Conservation (phyloP, 1,140 invertebrate species). For the Hermetia illucens region DNA sequence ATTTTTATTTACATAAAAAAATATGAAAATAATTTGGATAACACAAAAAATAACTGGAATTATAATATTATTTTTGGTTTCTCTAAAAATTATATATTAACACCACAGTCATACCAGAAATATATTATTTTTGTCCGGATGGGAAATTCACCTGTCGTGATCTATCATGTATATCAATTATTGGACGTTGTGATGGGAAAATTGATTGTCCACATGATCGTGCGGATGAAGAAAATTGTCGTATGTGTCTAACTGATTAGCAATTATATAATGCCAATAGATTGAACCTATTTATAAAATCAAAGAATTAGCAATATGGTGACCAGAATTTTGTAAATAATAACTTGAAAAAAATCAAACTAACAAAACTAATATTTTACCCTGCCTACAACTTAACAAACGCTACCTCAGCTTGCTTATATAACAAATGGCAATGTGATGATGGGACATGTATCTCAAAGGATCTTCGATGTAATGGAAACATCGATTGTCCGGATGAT, state of each 20-base stretch:
- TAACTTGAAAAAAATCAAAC: no score
- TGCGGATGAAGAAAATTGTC: slow-evolving; percentile 39
- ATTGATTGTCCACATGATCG: slow-evolving; percentile 41
- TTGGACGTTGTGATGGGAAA: slow-evolving; percentile 35
- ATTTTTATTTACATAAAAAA: background rate
- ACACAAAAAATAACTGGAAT: background rate
- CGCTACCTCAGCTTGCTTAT: slow-evolving; percentile 40
- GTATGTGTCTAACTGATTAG: slow-evolving; percentile 30
- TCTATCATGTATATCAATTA: slow-evolving; percentile 54
- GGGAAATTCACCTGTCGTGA: slow-evolving; percentile 46
- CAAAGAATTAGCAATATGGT: no score
- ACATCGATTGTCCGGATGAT: slow-evolving; percentile 49
- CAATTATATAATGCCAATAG: no score
- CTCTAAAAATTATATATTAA: slow-evolving; percentile 2
- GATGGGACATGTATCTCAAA: slow-evolving; percentile 45
- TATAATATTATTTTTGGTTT: background rate
- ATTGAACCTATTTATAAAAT: no score
- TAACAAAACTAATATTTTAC: no score
- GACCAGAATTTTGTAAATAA: no score
- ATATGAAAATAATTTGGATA: background rate
- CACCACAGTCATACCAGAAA: slow-evolving; percentile 19
- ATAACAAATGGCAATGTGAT: slow-evolving; percentile 44
- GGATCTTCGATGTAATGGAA: slow-evolving; percentile 45
- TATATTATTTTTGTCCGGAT: slow-evolving; percentile 32
- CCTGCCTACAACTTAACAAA: no score